phyloP scores from a whole-genome alignment of 2,113 vertebrate genomes.

The Thamnophis sirtalis region DNA sequence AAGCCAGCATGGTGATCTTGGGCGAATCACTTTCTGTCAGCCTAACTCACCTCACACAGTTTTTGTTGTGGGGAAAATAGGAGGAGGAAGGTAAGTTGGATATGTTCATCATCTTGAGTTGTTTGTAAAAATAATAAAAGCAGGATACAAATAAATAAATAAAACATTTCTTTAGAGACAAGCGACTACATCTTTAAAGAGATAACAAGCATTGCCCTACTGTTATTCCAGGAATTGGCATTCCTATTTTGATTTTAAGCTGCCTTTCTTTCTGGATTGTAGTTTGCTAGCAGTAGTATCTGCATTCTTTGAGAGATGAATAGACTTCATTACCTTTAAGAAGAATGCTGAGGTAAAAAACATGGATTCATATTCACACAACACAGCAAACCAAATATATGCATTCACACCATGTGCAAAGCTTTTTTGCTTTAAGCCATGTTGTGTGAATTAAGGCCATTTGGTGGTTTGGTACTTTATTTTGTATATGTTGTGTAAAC shows the following conservation, averaged over 20 bases:
- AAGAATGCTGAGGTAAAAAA: not conserved
- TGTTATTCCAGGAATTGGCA: not conserved
- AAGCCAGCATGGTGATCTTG: too few species aligned
- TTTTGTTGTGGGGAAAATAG: too few species aligned
- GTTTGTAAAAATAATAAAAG: too few species aligned
- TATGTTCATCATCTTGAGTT: too few species aligned
- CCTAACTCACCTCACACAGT: too few species aligned
- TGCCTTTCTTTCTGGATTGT: not conserved
- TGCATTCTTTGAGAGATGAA: not conserved
- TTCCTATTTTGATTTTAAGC: not conserved
- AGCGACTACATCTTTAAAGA: not conserved
- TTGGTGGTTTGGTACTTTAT: not conserved
- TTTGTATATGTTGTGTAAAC: not conserved
- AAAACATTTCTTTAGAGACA: not conserved
- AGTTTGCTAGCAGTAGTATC: not conserved
- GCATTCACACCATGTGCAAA: not conserved
- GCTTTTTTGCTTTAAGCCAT: not conserved
- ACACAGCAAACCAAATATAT: not conserved
- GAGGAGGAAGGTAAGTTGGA: too few species aligned
- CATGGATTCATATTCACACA: not conserved
- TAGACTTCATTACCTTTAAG: not conserved
- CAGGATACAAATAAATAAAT: too few species aligned
- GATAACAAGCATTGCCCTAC: not conserved
- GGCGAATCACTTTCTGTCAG: too few species aligned
- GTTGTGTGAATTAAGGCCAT: not conserved